Percentiles rank a stretch among this genome's conserved stretches.
Evolutionary conservation across 2,797 vertebrate species (phyloP).

Genomic region (Hoplostethus mediterraneus): DNA sequence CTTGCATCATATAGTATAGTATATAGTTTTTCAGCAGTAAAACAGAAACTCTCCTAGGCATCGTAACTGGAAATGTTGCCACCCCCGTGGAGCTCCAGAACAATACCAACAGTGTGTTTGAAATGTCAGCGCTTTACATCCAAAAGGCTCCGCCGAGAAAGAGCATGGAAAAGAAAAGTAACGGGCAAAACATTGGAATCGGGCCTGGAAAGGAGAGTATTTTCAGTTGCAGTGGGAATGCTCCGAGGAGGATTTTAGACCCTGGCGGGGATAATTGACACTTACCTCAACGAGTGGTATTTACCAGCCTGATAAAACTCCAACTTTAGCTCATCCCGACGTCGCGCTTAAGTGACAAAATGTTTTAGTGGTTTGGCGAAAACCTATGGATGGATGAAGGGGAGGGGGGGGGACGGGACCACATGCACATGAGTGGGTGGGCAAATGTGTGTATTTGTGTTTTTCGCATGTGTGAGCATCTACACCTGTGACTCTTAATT

Average conservation of each 20-base stretch:
- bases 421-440: neutral
- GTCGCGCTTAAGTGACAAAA: constrained; percentile 41
- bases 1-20: neutral
- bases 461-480: constrained; percentile 7
- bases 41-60: constrained; percentile 25
- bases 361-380: constrained; percentile 51
- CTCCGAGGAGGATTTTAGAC: constrained; percentile 48
- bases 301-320: constrained; percentile 50
- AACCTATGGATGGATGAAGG: constrained; percentile 15
- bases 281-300: constrained; percentile 50
- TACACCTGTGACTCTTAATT: constrained; percentile 15
- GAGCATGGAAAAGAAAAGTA: constrained; percentile 65
- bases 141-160: constrained; percentile 39
- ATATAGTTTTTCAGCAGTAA: constrained; percentile 12
- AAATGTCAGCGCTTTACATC: constrained; percentile 61
- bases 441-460: constrained; percentile 2
- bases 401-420: too few species aligned
- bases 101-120: constrained; percentile 71
- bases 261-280: constrained; percentile 55
- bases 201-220: constrained; percentile 61
- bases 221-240: constrained; percentile 55
- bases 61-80: constrained; percentile 52
- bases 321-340: constrained; percentile 47
- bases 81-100: constrained; percentile 45
- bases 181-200: constrained; percentile 57